Percentiles rank a stretch among this genome's conserved stretches.
Evolutionary conservation across 2,113 vertebrate genomes (phyloP).

Genomic region (Chrysemys picta): DNA sequence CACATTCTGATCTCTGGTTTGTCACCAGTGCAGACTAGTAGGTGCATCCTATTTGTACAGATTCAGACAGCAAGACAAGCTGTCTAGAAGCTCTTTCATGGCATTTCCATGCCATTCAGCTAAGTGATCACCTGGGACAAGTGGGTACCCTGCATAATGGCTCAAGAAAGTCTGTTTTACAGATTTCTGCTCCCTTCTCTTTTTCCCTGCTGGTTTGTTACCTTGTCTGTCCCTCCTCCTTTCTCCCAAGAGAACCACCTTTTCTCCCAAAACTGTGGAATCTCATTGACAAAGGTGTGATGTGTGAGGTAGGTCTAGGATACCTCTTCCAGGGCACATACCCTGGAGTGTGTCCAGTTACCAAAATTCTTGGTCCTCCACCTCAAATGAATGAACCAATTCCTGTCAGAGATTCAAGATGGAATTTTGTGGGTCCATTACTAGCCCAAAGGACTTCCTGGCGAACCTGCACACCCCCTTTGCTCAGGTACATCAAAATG

Average conservation of each 20-base stretch:
- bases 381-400: background rate
- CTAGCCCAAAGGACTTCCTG: background rate
- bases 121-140: background rate
- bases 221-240: background rate
- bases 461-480: background rate
- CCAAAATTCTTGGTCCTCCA: background rate
- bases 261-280: background rate
- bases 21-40: background rate
- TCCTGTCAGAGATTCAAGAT: background rate
- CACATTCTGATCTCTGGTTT: background rate
- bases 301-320: background rate
- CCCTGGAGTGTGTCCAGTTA: background rate
- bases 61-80: background rate
- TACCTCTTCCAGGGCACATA: background rate
- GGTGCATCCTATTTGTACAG: background rate
- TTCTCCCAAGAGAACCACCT: background rate
- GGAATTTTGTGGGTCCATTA: background rate
- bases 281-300: background rate
- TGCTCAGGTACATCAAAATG: fast-evolving
- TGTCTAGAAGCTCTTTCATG: background rate
- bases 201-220: background rate
- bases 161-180: background rate
- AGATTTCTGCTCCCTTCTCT: background rate
- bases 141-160: background rate
- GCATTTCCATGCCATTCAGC: background rate